Evolutionary conservation across 2,888 invertebrate genomes (phyloP), one percentile per base, ranked within the genome.

Genomic region (Papilio protenor): DNA sequence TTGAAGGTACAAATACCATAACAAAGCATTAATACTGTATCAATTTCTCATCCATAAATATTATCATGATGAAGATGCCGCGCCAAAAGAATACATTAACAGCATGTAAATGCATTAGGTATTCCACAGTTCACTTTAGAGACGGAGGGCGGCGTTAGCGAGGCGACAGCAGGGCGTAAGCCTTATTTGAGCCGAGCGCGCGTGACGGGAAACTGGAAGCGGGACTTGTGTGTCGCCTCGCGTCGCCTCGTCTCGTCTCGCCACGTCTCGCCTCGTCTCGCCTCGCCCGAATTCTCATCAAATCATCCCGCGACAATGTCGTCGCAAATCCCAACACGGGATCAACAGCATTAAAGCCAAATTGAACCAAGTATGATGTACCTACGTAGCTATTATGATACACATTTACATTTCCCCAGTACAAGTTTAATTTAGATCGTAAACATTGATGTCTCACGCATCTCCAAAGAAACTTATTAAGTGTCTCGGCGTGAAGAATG

Each of bases 181-280:
- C 92, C 94, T 93, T 94, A 93, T 93, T 94, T 92, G 92, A 92
- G 92, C 87, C 91, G 86, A 83, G 89, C 88, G 93, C 90, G 92
- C 94, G 94, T 94, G 94, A 94, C 94, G 87, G 87, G 94, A 94
- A 94, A 94, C 92, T 91, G 89, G 90, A 92, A 93, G 88, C 91
- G 87, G 85, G 86, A 85, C 91, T 90, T 90, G 91, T 92, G 88
- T 91, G 89, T 89, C 89, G 90, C 87, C 89, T 27, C 61, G 59
- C 23, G n/a, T n/a, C n/a, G n/a, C n/a, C n/a, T 87, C 89, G 90
- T 87, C 88, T 27, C 59, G 59, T 27, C 59, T 23, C 61, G 59
- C 23, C 21, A 2, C 59, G 59, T 59, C 59, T 59, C 66, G 66
- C 66, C 64, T 11, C 64, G 88, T 91, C 89, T 89, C 89, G 90